Conservation (phyloP, 2,888 invertebrate genomes). For the Emmelina monodactyla region DNA sequence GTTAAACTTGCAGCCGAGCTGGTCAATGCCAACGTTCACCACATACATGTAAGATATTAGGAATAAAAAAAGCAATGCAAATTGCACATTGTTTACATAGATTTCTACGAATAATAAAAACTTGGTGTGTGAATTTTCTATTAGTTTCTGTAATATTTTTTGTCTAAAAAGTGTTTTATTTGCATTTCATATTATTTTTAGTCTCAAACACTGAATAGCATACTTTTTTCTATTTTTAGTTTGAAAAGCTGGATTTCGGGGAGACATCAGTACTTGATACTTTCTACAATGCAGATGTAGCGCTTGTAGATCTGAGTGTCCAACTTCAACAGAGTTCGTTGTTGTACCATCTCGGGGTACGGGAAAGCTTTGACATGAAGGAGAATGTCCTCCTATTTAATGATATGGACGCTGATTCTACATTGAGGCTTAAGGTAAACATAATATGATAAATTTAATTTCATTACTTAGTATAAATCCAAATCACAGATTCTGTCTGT, state of each 20-base stretch:
- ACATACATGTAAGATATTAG: constrained; percentile 81
- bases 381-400: constrained; percentile 91
- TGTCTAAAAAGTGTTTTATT: too few relatives aligned
- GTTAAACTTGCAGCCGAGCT: constrained; percentile 80
- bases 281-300: constrained; percentile 98
- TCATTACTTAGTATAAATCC: too few relatives aligned
- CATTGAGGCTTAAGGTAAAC: constrained; percentile 84
- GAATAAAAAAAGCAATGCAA: too few relatives aligned
- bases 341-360: constrained; percentile 95
- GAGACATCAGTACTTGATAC: constrained; percentile 93
- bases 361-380: constrained; percentile 98
- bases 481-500: too few relatives aligned
- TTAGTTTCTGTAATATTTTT: too few relatives aligned
- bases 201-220: too few relatives aligned
- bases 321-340: constrained; percentile 92
- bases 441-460: too few relatives aligned
- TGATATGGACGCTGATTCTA: constrained; percentile 87
- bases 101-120: too few relatives aligned
- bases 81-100: too few relatives aligned
- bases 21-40: constrained; percentile 82
- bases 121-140: too few relatives aligned
- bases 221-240: constrained; percentile 63
- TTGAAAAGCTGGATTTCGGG: constrained; percentile 97
- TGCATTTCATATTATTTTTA: too few relatives aligned
- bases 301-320: constrained; percentile 92